Percentiles rank a stretch among this genome's conserved stretches.
phyloP scores from a whole-genome alignment of 2,797 vertebrate genomes.

The Geotrypetes seraphini region DNA sequence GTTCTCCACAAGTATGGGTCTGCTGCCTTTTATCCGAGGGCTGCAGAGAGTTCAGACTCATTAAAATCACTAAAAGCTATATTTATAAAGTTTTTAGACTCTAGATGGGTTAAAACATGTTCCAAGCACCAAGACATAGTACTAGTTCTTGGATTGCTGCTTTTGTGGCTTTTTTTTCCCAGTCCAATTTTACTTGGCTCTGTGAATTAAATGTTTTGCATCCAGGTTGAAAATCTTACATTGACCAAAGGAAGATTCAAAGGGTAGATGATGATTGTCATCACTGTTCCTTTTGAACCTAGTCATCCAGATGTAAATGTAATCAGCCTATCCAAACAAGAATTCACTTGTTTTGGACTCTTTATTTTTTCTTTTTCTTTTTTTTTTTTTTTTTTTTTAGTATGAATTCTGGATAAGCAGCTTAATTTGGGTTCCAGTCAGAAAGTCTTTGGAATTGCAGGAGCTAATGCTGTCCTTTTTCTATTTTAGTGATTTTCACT shows the following conservation, averaged over 20 bases:
- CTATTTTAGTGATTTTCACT: too few species aligned
- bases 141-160: neutral
- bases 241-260: conserved; percentile 12
- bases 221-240: conserved; percentile 19
- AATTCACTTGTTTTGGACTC: conserved; percentile 7
- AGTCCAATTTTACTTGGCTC: conserved; percentile 40
- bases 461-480: conserved; percentile 9
- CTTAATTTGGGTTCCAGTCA: conserved; percentile 18
- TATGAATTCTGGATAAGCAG: conserved; percentile 20
- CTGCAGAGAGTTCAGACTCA: conserved; percentile 35
- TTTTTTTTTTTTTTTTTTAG: conserved; percentile 1
- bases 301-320: too few species aligned
- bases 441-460: conserved; percentile 25
- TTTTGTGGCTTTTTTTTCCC: conserved; percentile 21
- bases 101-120: conserved; percentile 17
- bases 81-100: conserved; percentile 12
- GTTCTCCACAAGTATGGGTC: conserved; percentile 39
- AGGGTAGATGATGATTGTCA: conserved; percentile 24
- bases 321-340: conserved; percentile 7
- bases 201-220: conserved; percentile 27
- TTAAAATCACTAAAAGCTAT: conserved; percentile 23
- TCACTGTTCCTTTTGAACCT: too few species aligned
- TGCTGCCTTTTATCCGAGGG: conserved; percentile 40
- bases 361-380: conserved; percentile 13
- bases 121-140: conserved; percentile 22